Base-by-base conservation (phyloP, 2,797 vertebrate species). In the Sciaenops ocellatus region DNA sequence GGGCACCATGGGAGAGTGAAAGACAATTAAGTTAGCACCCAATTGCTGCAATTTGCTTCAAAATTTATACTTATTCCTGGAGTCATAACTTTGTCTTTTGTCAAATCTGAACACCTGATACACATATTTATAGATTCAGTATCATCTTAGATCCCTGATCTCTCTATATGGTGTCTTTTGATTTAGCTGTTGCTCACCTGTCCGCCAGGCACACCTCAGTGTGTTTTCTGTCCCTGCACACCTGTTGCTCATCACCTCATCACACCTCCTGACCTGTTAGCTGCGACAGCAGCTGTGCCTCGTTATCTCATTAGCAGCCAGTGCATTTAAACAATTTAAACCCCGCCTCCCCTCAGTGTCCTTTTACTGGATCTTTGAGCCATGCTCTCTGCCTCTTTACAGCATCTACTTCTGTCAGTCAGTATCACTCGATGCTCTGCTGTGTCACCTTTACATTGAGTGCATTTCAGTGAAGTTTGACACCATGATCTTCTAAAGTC, bases 211-310 rank as follows among this genome's bases (percentile, higher is more conserved):
- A 18, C 60, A 38, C 41, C 34, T 42, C 44, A 50, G 22, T 41
- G 50, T 48, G 18, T 11, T 18, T 41, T 57, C 24, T 24, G 8
- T 38, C 34, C 34, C 63, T 61, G 63, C 44, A 62, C 61, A 74
- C 66, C 56, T 69, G 54, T 17, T 22, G 59, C 26, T 54, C 57
- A 30, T 71, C 55, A 67, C 50, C 66, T 59, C 17, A 42, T 57
- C 61, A 56, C 44, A 9, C 20, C n/a, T 1, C 28, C 52, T 28
- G 56, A 51, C 70, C 67, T 28, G 34, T 24, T 0, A 1, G 48
- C 34, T 63, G 44, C 30, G 41, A 16, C 51, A 67, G 20, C 73
- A 76, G 73, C 34, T 77, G 66, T 24, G 47, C 52, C 47, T 52
- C 18, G 10, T 73, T 54, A 60, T 26, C 4, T 48, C 59, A 69